Evolutionary conservation across 2,888 invertebrate species (phyloP).

Genomic region (Clusia tigrina): DNA sequence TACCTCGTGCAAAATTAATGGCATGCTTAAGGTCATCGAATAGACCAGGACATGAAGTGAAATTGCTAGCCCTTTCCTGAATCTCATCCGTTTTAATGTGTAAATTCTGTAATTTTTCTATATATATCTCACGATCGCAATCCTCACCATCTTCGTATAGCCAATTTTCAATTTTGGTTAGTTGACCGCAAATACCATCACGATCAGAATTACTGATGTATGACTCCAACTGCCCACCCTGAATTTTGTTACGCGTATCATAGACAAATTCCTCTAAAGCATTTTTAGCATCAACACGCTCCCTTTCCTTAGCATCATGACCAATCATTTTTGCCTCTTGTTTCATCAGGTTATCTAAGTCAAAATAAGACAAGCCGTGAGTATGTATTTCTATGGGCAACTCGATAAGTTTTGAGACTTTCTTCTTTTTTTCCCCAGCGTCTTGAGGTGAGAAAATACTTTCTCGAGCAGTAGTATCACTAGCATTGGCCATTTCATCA

Average conservation of each 20-base stretch:
- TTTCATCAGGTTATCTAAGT: constrained; percentile 79
- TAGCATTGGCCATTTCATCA: constrained; percentile 56
- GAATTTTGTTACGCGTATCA: constrained; percentile 87
- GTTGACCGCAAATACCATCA: constrained; percentile 69
- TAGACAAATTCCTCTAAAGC: constrained; percentile 98
- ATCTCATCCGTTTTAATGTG: constrained; percentile 89
- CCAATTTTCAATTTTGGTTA: constrained; percentile 94
- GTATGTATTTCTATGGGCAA: constrained; percentile 82
- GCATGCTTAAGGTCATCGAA: constrained; percentile 82
- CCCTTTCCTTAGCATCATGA: constrained; percentile 91
- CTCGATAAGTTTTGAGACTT: constrained; percentile 81
- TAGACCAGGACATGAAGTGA: constrained; percentile 78
- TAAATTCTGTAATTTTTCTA: constrained; percentile 70
- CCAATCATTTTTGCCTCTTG: constrained; percentile 85
- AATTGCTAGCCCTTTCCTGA: constrained; percentile 82
- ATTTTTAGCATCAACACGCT: constrained; percentile 94
- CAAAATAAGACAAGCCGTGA: constrained; percentile 75
- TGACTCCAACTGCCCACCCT: constrained; percentile 77
- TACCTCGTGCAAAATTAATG: constrained; percentile 83
- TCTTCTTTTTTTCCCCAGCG: constrained; percentile 77
- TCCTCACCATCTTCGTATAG: constrained; percentile 96
- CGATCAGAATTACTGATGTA: constrained; percentile 80
- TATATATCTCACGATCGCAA: constrained; percentile 77
- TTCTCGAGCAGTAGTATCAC: constrained; percentile 58
- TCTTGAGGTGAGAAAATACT: constrained; percentile 32